Evolutionary conservation across 2,888 invertebrate genomes (phyloP).

Genomic region (Xanthorhoe spadicearia): DNA sequence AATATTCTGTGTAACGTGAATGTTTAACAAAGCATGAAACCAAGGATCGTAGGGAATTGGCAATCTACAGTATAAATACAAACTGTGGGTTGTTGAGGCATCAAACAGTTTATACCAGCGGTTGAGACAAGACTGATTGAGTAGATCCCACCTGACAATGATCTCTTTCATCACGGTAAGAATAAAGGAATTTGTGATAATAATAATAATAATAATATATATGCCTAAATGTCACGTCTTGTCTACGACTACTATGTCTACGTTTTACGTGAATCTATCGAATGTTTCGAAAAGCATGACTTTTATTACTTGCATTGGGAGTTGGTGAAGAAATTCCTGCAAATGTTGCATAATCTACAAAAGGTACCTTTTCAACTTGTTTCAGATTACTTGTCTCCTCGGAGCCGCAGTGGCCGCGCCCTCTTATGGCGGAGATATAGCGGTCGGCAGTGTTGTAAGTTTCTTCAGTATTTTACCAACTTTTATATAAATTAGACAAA

Average conservation of each 20-base stretch:
- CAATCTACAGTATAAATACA: conserved; percentile 71
- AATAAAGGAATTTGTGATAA: not conserved
- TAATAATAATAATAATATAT: too few relatives aligned
- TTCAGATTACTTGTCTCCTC: conserved; percentile 66
- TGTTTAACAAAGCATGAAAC: conserved; percentile 73
- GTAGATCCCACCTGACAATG: conserved; percentile 53
- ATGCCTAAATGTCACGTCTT: too few relatives aligned
- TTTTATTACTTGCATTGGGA: too few relatives aligned
- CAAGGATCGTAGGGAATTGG: conserved; percentile 67
- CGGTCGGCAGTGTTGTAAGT: conserved; percentile 64
- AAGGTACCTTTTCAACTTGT: not conserved
- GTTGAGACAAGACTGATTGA: conserved; percentile 27
- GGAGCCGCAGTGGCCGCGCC: conserved; percentile 67
- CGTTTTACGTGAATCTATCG: too few relatives aligned
- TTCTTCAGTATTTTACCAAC: conserved; percentile 6
- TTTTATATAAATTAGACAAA: not conserved
- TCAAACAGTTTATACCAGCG: conserved; percentile 42
- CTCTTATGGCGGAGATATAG: conserved; percentile 45
- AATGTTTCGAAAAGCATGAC: too few relatives aligned
- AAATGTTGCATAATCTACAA: too few relatives aligned
- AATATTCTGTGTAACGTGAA: conserved; percentile 68
- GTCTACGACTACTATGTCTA: too few relatives aligned
- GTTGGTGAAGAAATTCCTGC: too few relatives aligned
- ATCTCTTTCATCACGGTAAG: conserved; percentile 62
- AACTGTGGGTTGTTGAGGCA: conserved; percentile 38